phyloP scores from a whole-genome alignment of 2,888 invertebrate species.

The Ligdia adustata region DNA sequence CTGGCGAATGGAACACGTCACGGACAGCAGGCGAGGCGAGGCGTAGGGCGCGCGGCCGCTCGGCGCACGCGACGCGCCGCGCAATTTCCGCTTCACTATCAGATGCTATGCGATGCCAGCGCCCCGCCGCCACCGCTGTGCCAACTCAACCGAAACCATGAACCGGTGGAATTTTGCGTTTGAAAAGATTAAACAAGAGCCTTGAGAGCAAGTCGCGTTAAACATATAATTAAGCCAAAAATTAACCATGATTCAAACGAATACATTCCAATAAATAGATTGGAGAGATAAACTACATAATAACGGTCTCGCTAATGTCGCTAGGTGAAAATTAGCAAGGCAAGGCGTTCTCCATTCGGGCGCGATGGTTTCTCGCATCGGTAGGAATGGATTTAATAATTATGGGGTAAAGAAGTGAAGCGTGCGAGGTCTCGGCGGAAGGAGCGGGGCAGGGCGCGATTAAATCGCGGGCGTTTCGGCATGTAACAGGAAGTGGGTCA shows the following conservation, averaged over 20 bases:
- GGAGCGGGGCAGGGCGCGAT: conserved; percentile 75
- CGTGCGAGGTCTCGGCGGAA: conserved; percentile 74
- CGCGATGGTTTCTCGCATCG: conserved; percentile 65
- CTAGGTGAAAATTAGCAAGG: conserved; percentile 28
- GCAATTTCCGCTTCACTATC: conserved; percentile 79
- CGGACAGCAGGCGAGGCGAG: conserved; percentile 53
- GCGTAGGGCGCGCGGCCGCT: conserved; percentile 26
- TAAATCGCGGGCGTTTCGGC: conserved; percentile 81
- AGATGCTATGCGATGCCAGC: conserved; percentile 70
- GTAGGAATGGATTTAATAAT: conserved; percentile 77
- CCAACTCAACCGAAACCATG: conserved; percentile 57
- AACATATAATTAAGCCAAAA: not conserved
- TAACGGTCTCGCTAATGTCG: conserved; percentile 17
- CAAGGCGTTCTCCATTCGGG: conserved; percentile 46
- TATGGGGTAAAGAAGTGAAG: conserved; percentile 73
- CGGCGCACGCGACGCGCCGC: conserved; percentile 74
- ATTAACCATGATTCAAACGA: conserved; percentile 14
- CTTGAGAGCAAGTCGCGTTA: not conserved
- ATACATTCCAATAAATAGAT: conserved; percentile 15
- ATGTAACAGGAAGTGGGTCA: conserved; percentile 82
- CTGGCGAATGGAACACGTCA: conserved; percentile 68
- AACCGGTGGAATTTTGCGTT: conserved; percentile 39
- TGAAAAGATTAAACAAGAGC: conserved; percentile 36
- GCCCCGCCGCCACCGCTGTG: conserved; percentile 50
- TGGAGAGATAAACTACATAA: conserved; percentile 8